Evolutionary conservation across 2,113 vertebrate genomes (phyloP), one percentile per base, ranked within the genome.

Genomic region (Gobio gobio): DNA sequence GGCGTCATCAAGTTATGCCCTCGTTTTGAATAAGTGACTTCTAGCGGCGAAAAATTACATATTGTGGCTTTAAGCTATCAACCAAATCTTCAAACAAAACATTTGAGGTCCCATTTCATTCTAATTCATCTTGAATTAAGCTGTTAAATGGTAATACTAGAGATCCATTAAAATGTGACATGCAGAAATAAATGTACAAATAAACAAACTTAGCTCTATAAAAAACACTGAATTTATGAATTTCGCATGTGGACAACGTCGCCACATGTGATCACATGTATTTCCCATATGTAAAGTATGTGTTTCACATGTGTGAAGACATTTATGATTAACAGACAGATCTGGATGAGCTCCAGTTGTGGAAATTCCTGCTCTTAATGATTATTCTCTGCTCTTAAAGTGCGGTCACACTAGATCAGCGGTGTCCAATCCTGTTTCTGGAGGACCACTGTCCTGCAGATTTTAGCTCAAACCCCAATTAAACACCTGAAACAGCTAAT

Each of bases 311-410:
- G 54, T 56, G 54, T 7, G 29, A 29, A 80, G 43, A 58, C 2
- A 47, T 89, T 26, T 93, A 93, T 93, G 77, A 90, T 91, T 89
- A 77, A 92, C 86, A 1, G 43, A 84, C 45, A 26, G 77, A n/a
- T 29, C 22, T 81, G 68, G 58, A 82, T 63, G 73, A 59, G 72
- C 76, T 66, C 24, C 66, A 76, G 16, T 14, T 54, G 20, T 76
- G 82, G 81, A 78, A 63, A 75, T 82, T 87, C 66, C 66, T 63
- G 3, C 56, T 78, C 12, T 74, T 54, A 77, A 29, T 86, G 56
- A 73, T 47, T 63, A 59, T n/a, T 54, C 2, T 70, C 20, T 10
- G n/a, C 61, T 45, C 40, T 56, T 74, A 20, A 29, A n/a, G 18
- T 47, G 24, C 72, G 45, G 66, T 43, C 66, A 43, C 36, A 43